These are phyloP conservation scores for Drosophila ficusphila DNA, from an alignment of 1,140 invertebrate species.

Conservation along the genomic window DNA sequence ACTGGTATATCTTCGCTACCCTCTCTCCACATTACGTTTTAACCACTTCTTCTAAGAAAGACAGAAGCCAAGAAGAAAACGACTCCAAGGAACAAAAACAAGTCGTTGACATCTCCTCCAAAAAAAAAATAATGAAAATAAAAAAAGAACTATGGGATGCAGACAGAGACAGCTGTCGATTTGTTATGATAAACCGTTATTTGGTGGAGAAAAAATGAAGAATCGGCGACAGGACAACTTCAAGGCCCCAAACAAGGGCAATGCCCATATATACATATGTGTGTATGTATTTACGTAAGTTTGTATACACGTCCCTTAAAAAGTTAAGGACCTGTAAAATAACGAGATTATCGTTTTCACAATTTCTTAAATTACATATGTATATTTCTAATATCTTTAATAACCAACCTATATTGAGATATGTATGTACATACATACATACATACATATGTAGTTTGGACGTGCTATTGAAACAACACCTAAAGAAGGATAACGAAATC, in stretches of 20 bases:
- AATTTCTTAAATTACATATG: too few species aligned
- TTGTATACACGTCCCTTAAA: too few species aligned
- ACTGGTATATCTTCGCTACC: slow-evolving; percentile 17
- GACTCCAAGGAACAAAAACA: slow-evolving; percentile 26
- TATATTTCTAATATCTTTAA: too few species aligned
- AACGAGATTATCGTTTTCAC: too few species aligned
- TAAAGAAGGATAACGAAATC: slow-evolving; percentile 45
- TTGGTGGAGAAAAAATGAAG: neutral
- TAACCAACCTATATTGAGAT: too few species aligned
- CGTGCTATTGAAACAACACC: neutral
- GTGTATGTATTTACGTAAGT: neutral
- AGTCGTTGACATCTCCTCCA: slow-evolving; percentile 71
- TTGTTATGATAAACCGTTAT: slow-evolving; percentile 72
- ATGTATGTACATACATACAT: too few species aligned
- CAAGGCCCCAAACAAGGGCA: slow-evolving; percentile 6
- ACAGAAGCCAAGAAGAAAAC: slow-evolving; percentile 6
- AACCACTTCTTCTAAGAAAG: slow-evolving; percentile 4
- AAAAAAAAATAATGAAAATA: slow-evolving; percentile 6
- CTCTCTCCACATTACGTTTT: neutral
- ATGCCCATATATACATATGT: too few species aligned
- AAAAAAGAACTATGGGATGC: slow-evolving; percentile 1
- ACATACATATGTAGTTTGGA: neutral
- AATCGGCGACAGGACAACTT: neutral
- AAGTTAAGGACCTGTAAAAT: too few species aligned
- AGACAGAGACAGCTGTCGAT: slow-evolving; percentile 57